phyloP scores from a whole-genome alignment of 2,888 invertebrate genomes.

The Nasonia oneida region DNA sequence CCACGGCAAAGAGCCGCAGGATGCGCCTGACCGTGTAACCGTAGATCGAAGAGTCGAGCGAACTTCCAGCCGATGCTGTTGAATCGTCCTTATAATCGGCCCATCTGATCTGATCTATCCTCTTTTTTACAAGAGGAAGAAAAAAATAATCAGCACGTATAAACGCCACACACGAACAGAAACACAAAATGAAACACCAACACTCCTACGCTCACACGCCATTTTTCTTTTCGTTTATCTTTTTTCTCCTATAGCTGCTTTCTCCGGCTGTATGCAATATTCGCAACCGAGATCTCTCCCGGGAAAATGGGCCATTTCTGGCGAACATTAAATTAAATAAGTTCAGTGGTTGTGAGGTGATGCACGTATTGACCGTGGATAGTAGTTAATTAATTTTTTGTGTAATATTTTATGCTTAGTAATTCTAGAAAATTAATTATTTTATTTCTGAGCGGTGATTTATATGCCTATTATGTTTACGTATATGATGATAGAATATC shows the following conservation, averaged over 20 bases:
- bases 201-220: constrained; percentile 28
- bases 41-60: constrained; percentile 87
- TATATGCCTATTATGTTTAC: constrained; percentile 26
- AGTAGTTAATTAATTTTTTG: constrained; percentile 10
- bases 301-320: constrained; percentile 16
- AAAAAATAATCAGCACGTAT: constrained; percentile 28
- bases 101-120: background rate
- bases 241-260: background rate
- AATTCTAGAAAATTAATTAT: constrained; percentile 39
- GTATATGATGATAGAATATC: constrained; percentile 11
- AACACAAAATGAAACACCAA: constrained; percentile 3
- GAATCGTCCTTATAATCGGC: constrained; percentile 66
- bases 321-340: constrained; percentile 43
- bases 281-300: background rate
- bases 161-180: constrained; percentile 44
- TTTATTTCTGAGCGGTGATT: constrained; percentile 7
- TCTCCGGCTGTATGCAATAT: constrained; percentile 1
- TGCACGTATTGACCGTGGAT: background rate
- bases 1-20: constrained; percentile 89
- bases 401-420: constrained; percentile 22
- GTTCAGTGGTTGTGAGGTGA: constrained; percentile 42
- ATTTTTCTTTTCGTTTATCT: constrained; percentile 13
- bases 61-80: constrained; percentile 84
- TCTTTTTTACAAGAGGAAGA: constrained; percentile 10
- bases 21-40: constrained; percentile 85